Conservation (phyloP, 2,797 vertebrate species). For the Propithecus perrieri region DNA sequence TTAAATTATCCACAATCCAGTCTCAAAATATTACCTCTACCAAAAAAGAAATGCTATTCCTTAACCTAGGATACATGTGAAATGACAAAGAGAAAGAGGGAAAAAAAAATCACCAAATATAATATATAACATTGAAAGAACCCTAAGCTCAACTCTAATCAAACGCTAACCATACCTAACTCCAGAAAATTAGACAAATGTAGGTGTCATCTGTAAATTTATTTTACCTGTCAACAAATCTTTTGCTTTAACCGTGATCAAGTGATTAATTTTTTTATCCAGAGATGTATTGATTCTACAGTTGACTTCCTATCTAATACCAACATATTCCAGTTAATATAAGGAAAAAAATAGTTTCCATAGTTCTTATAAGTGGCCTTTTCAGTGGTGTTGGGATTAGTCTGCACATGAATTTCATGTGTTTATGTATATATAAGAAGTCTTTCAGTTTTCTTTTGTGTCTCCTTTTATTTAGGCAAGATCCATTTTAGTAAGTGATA, state of each 20-base stretch:
- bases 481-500: not conserved
- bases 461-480: not conserved
- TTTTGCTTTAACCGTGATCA: not conserved
- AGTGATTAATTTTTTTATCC: not conserved
- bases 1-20: not conserved
- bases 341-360: not conserved
- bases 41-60: conserved; percentile 1
- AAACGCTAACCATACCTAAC: not conserved
- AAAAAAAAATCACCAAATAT: not conserved
- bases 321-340: not conserved
- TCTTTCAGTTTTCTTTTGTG: not conserved
- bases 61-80: not conserved
- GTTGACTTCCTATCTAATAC: not conserved
- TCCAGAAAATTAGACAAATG: not conserved
- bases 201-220: not conserved
- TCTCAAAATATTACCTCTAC: not conserved
- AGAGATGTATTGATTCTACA: conserved; percentile 4
- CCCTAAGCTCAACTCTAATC: not conserved
- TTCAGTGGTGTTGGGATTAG: not conserved
- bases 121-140: not conserved
- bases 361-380: not conserved
- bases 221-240: not conserved
- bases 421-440: not conserved
- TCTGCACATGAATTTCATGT: not conserved
- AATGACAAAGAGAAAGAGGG: not conserved